Conservation (phyloP, 35 echinoderm and acorn worm genomes). For the Holothuria glaberrima region DNA sequence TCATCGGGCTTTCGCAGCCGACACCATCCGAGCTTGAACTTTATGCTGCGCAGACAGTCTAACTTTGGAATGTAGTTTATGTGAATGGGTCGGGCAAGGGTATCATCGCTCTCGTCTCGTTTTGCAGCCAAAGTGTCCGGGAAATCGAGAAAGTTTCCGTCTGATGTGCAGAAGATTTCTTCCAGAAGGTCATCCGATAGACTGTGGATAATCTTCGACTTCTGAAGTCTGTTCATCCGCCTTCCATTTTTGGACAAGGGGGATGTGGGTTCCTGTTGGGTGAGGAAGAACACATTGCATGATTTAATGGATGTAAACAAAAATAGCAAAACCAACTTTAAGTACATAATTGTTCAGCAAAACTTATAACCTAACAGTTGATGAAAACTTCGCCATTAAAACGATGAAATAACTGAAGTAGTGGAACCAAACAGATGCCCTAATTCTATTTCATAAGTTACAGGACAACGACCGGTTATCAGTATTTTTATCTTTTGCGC, state of each 20-base stretch:
- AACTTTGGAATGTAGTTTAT: conserved; percentile 57
- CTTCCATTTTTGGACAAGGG: conserved; percentile 13
- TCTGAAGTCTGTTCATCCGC: conserved; percentile 53
- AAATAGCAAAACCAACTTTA: too few relatives aligned
- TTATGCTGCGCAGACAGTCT: conserved; percentile 78
- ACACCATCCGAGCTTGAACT: conserved; percentile 86
- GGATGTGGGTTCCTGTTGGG: conserved; percentile 35
- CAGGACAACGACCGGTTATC: too few relatives aligned
- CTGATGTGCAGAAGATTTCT: conserved; percentile 50
- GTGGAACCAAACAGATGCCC: too few relatives aligned
- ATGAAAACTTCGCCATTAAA: too few relatives aligned
- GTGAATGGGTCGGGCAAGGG: not conserved
- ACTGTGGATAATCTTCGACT: conserved; percentile 52
- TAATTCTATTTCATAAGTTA: too few relatives aligned
- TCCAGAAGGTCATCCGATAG: conserved; percentile 56
- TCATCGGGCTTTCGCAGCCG: conserved; percentile 37
- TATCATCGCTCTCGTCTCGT: not conserved
- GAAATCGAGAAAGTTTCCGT: conserved; percentile 57
- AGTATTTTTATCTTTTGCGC: too few relatives aligned
- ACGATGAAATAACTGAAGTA: too few relatives aligned
- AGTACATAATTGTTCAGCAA: too few relatives aligned
- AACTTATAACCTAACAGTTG: too few relatives aligned
- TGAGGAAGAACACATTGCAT: not conserved
- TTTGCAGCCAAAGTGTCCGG: conserved; percentile 31
- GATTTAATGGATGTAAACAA: not conserved